These are phyloP conservation scores for Amphilophus citrinellus DNA, from an alignment of 2,113 vertebrate genomes.

Conservation along the genomic window DNA sequence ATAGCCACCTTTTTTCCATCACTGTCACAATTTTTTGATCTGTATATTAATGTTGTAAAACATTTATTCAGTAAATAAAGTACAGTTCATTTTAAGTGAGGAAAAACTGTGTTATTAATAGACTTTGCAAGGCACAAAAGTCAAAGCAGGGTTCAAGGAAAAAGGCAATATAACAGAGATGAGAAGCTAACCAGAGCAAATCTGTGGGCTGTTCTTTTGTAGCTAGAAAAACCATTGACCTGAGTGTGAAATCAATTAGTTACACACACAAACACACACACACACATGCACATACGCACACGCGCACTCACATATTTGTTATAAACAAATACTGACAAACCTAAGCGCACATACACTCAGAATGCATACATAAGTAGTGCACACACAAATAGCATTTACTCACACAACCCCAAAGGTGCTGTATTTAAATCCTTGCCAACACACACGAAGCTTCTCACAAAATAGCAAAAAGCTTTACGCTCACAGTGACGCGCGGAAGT, in stretches of 20 bases:
- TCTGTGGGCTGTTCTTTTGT: conserved; percentile 44
- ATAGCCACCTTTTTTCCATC: not conserved
- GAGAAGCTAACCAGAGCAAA: conserved; percentile 27
- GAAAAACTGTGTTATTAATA: conserved; percentile 35
- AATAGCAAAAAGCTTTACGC: conserved; percentile 38
- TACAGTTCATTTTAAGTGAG: conserved; percentile 29
- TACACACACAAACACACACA: conserved; percentile 42
- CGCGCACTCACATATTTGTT: conserved; percentile 15
- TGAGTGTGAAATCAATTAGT: conserved; percentile 78
- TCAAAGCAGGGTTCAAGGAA: conserved; percentile 7
- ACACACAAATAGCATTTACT: conserved; percentile 35
- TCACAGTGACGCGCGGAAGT: conserved; percentile 19
- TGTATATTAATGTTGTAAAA: conserved; percentile 63
- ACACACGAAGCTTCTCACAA: conserved; percentile 12
- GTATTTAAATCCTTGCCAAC: conserved; percentile 32
- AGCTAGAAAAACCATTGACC: conserved; percentile 71
- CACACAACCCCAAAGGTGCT: conserved; percentile 10
- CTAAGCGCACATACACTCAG: conserved; percentile 18
- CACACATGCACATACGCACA: conserved; percentile 33
- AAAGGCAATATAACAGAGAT: conserved; percentile 12
- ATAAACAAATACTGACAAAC: conserved; percentile 31
- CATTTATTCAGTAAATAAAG: conserved; percentile 67
- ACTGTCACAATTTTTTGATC: conserved; percentile 2
- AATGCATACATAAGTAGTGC: conserved; percentile 27
- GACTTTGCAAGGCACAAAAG: conserved; percentile 1